phyloP scores from a whole-genome alignment of 2,113 vertebrate genomes.

The Zeus faber region DNA sequence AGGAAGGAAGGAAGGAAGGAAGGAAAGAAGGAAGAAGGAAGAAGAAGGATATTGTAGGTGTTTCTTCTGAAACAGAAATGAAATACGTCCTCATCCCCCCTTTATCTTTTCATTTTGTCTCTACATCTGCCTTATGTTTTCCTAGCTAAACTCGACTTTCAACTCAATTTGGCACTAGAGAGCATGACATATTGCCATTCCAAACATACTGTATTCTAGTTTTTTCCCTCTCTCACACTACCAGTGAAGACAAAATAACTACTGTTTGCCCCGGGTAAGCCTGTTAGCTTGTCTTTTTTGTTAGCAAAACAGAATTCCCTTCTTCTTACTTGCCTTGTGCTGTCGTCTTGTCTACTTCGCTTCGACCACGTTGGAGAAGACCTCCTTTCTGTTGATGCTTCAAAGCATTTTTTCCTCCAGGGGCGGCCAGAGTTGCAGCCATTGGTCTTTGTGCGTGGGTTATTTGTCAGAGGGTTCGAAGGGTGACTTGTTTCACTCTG shows the following conservation, averaged over 20 bases:
- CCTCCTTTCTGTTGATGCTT: slow-evolving; percentile 57
- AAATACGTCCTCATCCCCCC: slow-evolving; percentile 42
- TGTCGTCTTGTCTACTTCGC: slow-evolving; percentile 23
- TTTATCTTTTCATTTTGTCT: slow-evolving; percentile 63
- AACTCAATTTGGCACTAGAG: slow-evolving; percentile 45
- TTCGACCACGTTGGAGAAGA: slow-evolving; percentile 40
- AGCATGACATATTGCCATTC: slow-evolving; percentile 54
- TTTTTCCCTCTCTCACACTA: slow-evolving; percentile 24
- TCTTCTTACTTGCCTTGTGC: slow-evolving; percentile 29
- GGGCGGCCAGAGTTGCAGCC: slow-evolving; percentile 66
- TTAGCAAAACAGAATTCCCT: no score
- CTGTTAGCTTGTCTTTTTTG: no score
- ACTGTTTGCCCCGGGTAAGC: slow-evolving; percentile 19
- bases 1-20: slow-evolving; percentile 24
- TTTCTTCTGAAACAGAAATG: slow-evolving; percentile 53
- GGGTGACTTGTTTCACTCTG: slow-evolving; percentile 73
- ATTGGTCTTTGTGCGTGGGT: slow-evolving; percentile 79
- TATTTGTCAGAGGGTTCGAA: slow-evolving; percentile 74
- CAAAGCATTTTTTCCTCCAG: slow-evolving; percentile 65
- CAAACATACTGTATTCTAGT: slow-evolving; percentile 27
- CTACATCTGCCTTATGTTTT: slow-evolving; percentile 49
- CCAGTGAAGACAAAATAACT: slow-evolving; percentile 28
- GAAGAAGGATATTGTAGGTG: slow-evolving; percentile 47
- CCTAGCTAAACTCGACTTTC: slow-evolving; percentile 49
- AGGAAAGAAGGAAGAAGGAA: no score